Evolutionary conservation across 1,140 invertebrate species (phyloP).

Genomic region (Chionoecetes opilio): DNA sequence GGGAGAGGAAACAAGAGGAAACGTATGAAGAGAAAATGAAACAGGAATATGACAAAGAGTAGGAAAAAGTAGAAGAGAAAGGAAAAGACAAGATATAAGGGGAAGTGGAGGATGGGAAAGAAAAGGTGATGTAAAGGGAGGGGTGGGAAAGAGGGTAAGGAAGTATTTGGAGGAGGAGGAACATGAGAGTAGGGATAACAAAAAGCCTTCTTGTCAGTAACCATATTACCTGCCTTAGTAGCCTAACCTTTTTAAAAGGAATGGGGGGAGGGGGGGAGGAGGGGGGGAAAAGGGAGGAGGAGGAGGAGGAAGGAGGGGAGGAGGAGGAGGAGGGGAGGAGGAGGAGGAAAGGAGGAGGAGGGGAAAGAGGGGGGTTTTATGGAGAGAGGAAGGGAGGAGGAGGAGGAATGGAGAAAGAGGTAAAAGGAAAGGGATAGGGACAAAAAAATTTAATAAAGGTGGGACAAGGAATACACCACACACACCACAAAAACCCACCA

Average conservation of each 20-base stretch:
- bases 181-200: no score
- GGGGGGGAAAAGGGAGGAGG: background rate
- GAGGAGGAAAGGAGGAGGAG: background rate
- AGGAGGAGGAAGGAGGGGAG: background rate
- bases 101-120: background rate
- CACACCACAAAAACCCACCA: no score
- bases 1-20: background rate
- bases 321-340: background rate
- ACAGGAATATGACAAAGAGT: background rate
- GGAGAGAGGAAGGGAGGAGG: background rate
- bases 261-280: background rate
- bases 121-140: background rate
- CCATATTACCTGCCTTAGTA: no score
- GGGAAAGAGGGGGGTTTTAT: background rate
- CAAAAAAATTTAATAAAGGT: constrained; percentile 15
- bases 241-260: no score
- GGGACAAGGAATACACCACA: no score
- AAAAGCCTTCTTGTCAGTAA: no score
- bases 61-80: background rate
- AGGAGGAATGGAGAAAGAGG: background rate
- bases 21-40: background rate
- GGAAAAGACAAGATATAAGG: no score
- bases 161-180: no score
- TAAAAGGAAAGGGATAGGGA: constrained; percentile 45
- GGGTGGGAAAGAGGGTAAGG: background rate